Base-by-base conservation (phyloP, 2,888 invertebrate genomes). In the Archips crataeganus region DNA sequence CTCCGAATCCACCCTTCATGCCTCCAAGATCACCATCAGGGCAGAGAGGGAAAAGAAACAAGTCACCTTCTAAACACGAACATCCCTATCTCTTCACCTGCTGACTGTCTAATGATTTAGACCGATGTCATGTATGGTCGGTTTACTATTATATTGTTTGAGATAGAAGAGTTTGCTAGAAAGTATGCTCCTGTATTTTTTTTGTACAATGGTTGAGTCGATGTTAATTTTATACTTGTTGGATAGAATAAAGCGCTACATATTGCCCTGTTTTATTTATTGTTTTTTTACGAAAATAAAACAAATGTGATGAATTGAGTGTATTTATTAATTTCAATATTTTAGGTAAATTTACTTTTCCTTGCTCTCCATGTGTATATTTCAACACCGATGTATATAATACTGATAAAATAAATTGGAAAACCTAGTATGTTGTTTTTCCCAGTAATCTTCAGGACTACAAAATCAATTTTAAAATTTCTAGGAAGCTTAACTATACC, bases 1-100 rank as follows among this genome's bases (percentile, higher is more conserved):
- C 9, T 77, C 87, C 2, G 93, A 94, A 70, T 81, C 90, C 10
- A 81, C 88, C 4, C 76, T 91, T n/a, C 51, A 91, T 60, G 75
- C 92, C 61, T 82, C 92, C 15, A 94, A 92, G 80, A 80, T 94
- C 67, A 88, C 90, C 73, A 86, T 94, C 77, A 90, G 92, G 77
- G 76, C 93, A 47, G 93, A 94, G 78, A 89, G 88, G 83, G 93
- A 94, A 84, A 94, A 94, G 87, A 94, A 94, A 82, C 92, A 92
- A 87, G 94, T 94, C 81, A 90, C 94, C 80, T 94, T 94, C 82
- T 94, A 93, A 90, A 77, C 75, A 51, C 75, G 76, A 72, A 70
- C 70, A 49, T 72, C 77, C 72, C 76, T 75, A 75, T 75, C 65
- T 82, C 76, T 76, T 66, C 72, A 76, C 75, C 75, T 73, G 77